phyloP scores from a whole-genome alignment of 2,797 vertebrate genomes.

The Pempheris klunzingeri region DNA sequence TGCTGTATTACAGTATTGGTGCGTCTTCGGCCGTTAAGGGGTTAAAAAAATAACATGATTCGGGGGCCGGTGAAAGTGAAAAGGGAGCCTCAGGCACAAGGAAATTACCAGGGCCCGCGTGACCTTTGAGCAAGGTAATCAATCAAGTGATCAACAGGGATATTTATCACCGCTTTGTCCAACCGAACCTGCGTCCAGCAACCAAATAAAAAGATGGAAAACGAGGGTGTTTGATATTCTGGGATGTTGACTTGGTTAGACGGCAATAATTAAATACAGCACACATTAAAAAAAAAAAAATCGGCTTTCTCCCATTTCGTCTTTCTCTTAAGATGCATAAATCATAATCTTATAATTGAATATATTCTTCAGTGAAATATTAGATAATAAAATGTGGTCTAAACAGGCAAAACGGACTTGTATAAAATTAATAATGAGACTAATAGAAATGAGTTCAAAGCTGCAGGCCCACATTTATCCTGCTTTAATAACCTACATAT shows the following conservation, averaged over 20 bases:
- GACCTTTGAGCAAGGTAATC: slow-evolving; percentile 99
- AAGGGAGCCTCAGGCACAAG: slow-evolving; percentile 96
- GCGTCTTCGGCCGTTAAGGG: slow-evolving; percentile 80
- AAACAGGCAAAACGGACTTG: background rate
- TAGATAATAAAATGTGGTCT: background rate
- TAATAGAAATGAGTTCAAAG: background rate
- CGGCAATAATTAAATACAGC: background rate
- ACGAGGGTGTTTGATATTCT: slow-evolving; percentile 29
- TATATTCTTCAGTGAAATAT: too few species aligned
- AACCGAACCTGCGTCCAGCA: slow-evolving; percentile 84
- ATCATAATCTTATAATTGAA: background rate
- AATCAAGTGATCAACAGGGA: slow-evolving; percentile 99
- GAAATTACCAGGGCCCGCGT: slow-evolving; percentile 97
- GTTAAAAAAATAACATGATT: slow-evolving; percentile 87
- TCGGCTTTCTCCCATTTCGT: background rate
- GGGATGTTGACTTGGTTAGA: background rate
- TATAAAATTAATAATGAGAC: background rate
- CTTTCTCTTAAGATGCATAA: background rate
- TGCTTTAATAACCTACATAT: background rate
- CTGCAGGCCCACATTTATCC: slow-evolving; percentile 11
- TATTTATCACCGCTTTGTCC: slow-evolving; percentile 97
- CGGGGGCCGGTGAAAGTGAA: slow-evolving; percentile 94
- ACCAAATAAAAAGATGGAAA: slow-evolving; percentile 58
- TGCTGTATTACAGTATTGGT: slow-evolving; percentile 68
- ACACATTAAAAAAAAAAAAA: background rate